Percentiles rank a stretch among this genome's conserved stretches.
Conservation (phyloP, 1,140 invertebrate genomes). For the Steinernema khuongi region DNA sequence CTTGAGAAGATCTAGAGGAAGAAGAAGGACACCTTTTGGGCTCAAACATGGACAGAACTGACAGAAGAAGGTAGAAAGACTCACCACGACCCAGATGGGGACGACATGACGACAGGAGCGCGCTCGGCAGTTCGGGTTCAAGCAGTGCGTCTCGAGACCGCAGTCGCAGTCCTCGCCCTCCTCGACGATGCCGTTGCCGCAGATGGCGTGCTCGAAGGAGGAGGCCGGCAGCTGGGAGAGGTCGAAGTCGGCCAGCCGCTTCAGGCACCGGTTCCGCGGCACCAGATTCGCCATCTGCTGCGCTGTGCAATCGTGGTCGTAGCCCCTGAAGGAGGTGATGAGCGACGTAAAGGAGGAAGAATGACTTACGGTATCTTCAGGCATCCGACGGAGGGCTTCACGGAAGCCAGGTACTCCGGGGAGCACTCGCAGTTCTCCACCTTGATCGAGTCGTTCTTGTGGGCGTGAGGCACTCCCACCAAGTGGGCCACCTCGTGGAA, state of each 20-base stretch:
- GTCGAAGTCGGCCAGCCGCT: neutral
- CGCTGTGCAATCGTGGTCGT: constrained; percentile 30
- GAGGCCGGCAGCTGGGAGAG: constrained; percentile 7
- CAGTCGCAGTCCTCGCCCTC: constrained; percentile 34
- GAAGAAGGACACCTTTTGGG: too few species aligned
- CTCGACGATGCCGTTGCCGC: constrained; percentile 35
- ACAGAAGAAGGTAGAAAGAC: neutral
- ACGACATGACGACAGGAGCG: neutral
- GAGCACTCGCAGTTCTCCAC: constrained; percentile 50
- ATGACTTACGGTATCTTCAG: constrained; percentile 48
- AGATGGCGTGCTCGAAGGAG: constrained; percentile 25
- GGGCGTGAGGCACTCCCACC: constrained; percentile 46
- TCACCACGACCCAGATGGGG: neutral
- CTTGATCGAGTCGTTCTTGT: constrained; percentile 41
- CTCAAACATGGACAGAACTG: too few species aligned
- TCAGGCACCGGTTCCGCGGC: neutral
- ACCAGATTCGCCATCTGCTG: constrained; percentile 25
- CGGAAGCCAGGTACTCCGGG: constrained; percentile 20
- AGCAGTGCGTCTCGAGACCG: constrained; percentile 20
- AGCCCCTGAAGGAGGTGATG: constrained; percentile 27
- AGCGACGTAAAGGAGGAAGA: neutral
- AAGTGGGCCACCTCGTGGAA: constrained; percentile 55
- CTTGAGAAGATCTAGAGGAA: too few species aligned
- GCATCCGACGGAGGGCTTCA: constrained; percentile 35
- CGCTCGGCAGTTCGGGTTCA: constrained; percentile 3